Evolutionary conservation across 1,140 invertebrate species (phyloP).

Genomic region (Aethina tumida): DNA sequence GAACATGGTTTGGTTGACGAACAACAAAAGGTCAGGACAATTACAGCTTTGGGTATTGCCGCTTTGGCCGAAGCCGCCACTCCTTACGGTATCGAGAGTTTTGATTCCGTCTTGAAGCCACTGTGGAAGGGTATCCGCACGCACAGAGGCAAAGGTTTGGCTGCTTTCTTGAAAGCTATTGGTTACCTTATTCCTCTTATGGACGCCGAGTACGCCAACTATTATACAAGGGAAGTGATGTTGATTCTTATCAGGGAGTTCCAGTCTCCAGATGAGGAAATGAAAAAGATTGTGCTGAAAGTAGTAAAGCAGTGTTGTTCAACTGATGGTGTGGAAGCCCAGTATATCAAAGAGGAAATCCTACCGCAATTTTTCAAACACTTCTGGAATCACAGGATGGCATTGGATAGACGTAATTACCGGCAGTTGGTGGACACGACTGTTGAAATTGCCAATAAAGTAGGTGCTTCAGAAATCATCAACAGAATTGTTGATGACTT

Average conservation of each 20-base stretch:
- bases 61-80: conserved; percentile 96
- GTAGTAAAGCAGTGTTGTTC: conserved; percentile 99
- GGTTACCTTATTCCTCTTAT: conserved; percentile 98
- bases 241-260: conserved; percentile 98
- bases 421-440: conserved; percentile 97
- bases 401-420: conserved; percentile 94
- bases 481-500: conserved; percentile 97
- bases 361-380: conserved; percentile 98
- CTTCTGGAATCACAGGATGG: conserved; percentile 99
- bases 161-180: conserved; percentile 98
- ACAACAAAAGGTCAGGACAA: conserved; percentile 88
- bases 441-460: conserved; percentile 99
- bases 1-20: conserved; percentile 90
- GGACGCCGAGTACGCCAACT: conserved; percentile 99
- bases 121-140: conserved; percentile 97
- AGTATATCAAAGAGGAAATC: conserved; percentile 99
- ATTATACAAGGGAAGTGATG: conserved; percentile 99
- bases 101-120: conserved; percentile 98
- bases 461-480: conserved; percentile 97
- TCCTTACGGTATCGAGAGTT: conserved; percentile 95
- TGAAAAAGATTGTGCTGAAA: conserved; percentile 99
- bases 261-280: conserved; percentile 99
- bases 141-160: conserved; percentile 96
- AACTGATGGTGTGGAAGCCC: conserved; percentile 98
- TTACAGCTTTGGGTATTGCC: conserved; percentile 96